phyloP scores from a whole-genome alignment of 2,888 invertebrate genomes.

The Calliscelio sp. region DNA sequence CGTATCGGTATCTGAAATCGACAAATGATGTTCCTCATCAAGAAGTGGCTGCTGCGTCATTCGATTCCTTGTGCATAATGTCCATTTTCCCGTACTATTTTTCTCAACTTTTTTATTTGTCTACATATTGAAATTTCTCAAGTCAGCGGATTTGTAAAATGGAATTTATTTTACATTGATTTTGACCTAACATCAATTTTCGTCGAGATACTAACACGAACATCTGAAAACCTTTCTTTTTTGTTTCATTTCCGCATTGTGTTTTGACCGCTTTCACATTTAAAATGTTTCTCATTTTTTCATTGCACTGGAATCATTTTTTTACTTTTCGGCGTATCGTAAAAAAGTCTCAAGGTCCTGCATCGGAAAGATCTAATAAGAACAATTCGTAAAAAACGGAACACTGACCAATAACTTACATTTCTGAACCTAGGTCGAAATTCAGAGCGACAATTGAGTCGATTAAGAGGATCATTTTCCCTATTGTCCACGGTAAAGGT shows the following conservation, averaged over 20 bases:
- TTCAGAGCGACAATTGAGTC: constrained; percentile 79
- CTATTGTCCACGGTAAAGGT: constrained; percentile 77
- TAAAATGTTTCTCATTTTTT: constrained; percentile 32
- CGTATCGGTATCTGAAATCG: constrained; percentile 84
- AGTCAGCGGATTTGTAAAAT: too few species aligned
- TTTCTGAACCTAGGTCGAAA: constrained; percentile 56
- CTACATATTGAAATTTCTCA: too few species aligned
- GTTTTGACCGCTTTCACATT: too few species aligned
- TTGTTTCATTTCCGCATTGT: too few species aligned
- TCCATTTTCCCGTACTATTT: constrained; percentile 37
- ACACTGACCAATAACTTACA: constrained; percentile 38
- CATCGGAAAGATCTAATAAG: constrained; percentile 49
- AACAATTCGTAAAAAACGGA: constrained; percentile 49
- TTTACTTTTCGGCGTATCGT: constrained; percentile 55
- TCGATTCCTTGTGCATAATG: constrained; percentile 49
- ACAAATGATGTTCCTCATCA: constrained; percentile 84
- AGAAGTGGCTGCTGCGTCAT: constrained; percentile 83
- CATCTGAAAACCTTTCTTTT: too few species aligned
- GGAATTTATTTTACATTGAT: too few species aligned
- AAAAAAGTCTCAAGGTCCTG: constrained; percentile 58
- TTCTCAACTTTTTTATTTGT: too few species aligned
- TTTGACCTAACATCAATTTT: too few species aligned
- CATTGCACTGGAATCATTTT: constrained; percentile 51
- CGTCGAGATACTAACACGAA: too few species aligned
- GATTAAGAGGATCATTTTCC: constrained; percentile 80